phyloP scores from a whole-genome alignment of 1,140 invertebrate species.

The Lasaia peninsularis region DNA sequence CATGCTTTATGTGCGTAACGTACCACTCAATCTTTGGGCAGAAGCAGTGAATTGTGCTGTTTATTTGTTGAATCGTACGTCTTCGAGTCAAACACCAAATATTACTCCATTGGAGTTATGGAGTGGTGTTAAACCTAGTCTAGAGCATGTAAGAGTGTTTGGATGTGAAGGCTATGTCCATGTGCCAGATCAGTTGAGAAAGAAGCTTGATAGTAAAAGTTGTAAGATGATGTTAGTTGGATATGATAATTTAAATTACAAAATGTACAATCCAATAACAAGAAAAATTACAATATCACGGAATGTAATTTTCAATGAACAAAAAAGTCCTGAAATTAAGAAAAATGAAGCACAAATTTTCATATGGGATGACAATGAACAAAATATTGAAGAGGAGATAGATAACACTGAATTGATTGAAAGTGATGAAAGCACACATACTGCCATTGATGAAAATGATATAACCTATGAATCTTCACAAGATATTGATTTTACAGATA shows the following conservation, averaged over 20 bases:
- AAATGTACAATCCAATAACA: conserved; percentile 26
- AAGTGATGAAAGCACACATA: conserved; percentile 2
- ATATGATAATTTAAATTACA: conserved; percentile 30
- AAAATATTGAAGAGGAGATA: background rate
- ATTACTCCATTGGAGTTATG: conserved; percentile 26
- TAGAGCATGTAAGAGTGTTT: conserved; percentile 29
- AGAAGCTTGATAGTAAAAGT: conserved; percentile 31
- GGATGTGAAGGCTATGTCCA: conserved; percentile 30
- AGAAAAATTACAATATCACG: conserved; percentile 35
- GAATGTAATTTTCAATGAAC: conserved; percentile 38
- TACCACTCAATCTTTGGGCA: conserved; percentile 28
- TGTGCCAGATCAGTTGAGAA: conserved; percentile 29
- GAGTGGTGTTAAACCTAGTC: conserved; percentile 23
- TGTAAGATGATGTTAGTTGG: conserved; percentile 30
- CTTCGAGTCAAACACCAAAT: conserved; percentile 24
- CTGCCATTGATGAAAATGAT: background rate
- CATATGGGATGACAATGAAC: conserved; percentile 16
- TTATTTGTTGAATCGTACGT: conserved; percentile 47
- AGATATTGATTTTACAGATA: background rate
- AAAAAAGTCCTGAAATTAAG: conserved; percentile 18
- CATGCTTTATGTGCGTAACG: conserved; percentile 30
- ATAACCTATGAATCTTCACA: background rate
- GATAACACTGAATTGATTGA: no score
- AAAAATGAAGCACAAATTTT: conserved; percentile 25
- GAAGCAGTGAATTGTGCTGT: conserved; percentile 40